A percentile compares a stretch with the other conserved stretches of the same genome.
These are phyloP conservation scores for Pomacea canaliculata DNA, from an alignment of 2,888 invertebrate species.

Conservation along the genomic window DNA sequence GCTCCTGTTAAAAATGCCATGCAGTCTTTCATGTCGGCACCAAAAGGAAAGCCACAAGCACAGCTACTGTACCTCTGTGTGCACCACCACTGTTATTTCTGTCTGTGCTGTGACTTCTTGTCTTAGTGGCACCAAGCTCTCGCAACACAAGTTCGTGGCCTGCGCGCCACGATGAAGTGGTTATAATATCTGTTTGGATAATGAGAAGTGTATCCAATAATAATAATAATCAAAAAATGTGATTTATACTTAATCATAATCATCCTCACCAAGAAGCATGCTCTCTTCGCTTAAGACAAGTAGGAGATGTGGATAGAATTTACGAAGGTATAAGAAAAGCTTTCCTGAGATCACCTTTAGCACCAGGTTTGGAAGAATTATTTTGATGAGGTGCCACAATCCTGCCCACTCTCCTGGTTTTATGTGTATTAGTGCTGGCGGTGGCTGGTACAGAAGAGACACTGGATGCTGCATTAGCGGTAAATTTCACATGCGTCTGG, in stretches of 20 bases:
- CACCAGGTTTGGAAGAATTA: constrained; percentile 29
- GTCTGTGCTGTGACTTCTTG: not conserved
- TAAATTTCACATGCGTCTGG: constrained; percentile 1
- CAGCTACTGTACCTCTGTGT: not conserved
- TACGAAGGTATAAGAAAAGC: no score
- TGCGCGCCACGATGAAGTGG: constrained; percentile 61
- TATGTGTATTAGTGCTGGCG: constrained; percentile 13
- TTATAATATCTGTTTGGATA: constrained; percentile 54
- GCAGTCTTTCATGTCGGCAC: no score
- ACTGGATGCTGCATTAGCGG: not conserved
- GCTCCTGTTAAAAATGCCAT: no score
- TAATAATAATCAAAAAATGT: not conserved
- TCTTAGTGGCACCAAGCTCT: constrained; percentile 47
- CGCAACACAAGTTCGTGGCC: constrained; percentile 57
- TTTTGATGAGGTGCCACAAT: constrained; percentile 23
- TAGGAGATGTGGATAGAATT: no score
- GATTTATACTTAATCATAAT: not conserved
- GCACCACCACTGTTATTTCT: not conserved
- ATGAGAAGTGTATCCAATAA: not conserved
- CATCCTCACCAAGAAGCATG: no score
- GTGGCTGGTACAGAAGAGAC: not conserved
- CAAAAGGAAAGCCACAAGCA: no score
- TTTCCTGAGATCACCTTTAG: constrained; percentile 21
- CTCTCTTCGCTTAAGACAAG: no score
- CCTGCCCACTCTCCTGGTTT: constrained; percentile 29